Evolutionary conservation across 2,113 vertebrate genomes (phyloP).

Genomic region (Indri indri): DNA sequence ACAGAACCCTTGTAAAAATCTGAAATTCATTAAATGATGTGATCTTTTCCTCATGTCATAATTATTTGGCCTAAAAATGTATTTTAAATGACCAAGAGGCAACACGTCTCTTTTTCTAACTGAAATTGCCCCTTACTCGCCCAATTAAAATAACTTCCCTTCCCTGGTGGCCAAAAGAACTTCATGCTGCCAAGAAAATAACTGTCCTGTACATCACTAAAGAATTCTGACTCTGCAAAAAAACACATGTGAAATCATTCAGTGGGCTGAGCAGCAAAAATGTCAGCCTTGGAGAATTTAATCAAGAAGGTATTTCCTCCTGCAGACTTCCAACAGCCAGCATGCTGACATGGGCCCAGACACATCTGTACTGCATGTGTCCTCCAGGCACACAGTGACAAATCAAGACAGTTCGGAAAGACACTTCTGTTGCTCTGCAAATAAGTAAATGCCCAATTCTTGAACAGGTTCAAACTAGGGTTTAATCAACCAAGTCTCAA

Average conservation of each 20-base stretch:
- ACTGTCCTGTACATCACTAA: not conserved
- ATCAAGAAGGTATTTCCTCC: constrained; percentile 73
- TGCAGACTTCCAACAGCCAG: constrained; percentile 28
- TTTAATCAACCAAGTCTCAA: not conserved
- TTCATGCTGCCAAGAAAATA: constrained; percentile 16
- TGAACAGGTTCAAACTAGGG: not conserved
- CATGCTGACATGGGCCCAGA: not conserved
- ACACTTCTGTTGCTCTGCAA: not conserved
- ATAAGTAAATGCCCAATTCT: not conserved
- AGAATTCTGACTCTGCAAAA: constrained; percentile 74
- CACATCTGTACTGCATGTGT: constrained; percentile 12
- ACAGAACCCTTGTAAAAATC: constrained; percentile 10
- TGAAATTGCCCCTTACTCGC: constrained; percentile 32
- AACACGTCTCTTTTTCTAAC: constrained; percentile 9
- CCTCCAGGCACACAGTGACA: not conserved
- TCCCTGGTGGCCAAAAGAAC: constrained; percentile 30
- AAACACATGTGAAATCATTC: constrained; percentile 61
- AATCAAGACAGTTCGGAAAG: not conserved
- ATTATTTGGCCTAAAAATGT: constrained; percentile 64
- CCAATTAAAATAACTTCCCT: constrained; percentile 51
- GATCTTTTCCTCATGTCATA: constrained; percentile 35
- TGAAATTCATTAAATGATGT: constrained; percentile 42
- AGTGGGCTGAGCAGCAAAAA: constrained; percentile 35
- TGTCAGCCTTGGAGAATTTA: constrained; percentile 62
- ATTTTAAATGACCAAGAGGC: constrained; percentile 54